A percentile compares a stretch with the other conserved stretches of the same genome.
Evolutionary conservation across 2,888 invertebrate genomes (phyloP).

Genomic region (Iselma pallidipennis): DNA sequence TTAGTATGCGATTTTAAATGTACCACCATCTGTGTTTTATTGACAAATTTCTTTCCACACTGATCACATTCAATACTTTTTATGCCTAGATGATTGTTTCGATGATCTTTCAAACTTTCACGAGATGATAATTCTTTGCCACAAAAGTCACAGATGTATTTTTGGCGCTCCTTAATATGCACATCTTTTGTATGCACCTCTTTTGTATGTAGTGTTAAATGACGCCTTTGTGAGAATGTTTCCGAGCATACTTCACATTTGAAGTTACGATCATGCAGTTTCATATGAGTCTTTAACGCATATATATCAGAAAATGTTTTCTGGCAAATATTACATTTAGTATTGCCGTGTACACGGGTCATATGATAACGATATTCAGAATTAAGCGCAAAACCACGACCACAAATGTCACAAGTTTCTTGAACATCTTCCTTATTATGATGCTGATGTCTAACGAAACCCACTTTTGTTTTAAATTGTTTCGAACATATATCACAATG

Average conservation of each 20-base stretch:
- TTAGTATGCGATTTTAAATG: too few species aligned
- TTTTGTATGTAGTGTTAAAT: conserved; percentile 25
- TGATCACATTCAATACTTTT: conserved; percentile 26
- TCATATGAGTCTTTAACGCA: not conserved
- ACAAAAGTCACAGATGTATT: conserved; percentile 46
- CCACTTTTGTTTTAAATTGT: too few species aligned
- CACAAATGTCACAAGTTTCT: too few species aligned
- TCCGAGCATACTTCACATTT: conserved; percentile 30
- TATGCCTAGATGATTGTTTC: conserved; percentile 41
- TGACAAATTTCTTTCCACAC: conserved; percentile 33
- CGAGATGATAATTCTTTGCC: conserved; percentile 47
- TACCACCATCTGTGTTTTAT: too few species aligned
- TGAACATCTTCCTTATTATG: too few species aligned
- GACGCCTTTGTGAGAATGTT: conserved; percentile 23
- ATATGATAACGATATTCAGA: too few species aligned
- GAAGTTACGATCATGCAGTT: conserved; percentile 10
- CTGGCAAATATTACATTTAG: conserved; percentile 23
- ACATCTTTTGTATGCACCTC: conserved; percentile 31
- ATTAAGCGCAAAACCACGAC: too few species aligned
- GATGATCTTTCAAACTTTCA: conserved; percentile 45
- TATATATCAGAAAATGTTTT: not conserved
- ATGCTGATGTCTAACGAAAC: too few species aligned
- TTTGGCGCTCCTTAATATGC: too few species aligned
- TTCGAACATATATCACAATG: too few species aligned
- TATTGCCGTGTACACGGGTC: conserved; percentile 27